These are phyloP conservation scores for Sinonovacula constricta DNA, from an alignment of 1,140 invertebrate species.

Conservation along the genomic window DNA sequence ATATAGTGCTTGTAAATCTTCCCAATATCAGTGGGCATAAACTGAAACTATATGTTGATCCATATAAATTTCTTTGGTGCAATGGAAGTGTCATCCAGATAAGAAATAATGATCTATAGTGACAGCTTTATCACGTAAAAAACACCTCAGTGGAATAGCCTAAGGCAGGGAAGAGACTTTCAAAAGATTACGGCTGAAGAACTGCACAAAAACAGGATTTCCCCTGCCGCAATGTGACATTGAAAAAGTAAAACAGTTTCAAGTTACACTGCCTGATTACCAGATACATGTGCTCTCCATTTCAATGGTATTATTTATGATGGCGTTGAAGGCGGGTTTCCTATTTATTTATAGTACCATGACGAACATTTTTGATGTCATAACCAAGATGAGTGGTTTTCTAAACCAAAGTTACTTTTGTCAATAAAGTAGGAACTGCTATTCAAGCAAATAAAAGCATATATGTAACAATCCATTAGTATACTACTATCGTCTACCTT, in stretches of 20 bases:
- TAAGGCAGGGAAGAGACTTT: not conserved
- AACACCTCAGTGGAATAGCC: conserved; percentile 7
- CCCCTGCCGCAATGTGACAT: not conserved
- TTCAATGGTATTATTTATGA: too few relatives aligned
- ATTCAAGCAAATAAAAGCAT: too few relatives aligned
- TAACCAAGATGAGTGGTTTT: conserved; percentile 17
- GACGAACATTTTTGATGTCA: conserved; percentile 23
- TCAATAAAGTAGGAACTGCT: too few relatives aligned
- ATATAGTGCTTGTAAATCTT: not conserved
- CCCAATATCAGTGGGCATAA: not conserved
- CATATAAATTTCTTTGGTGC: not conserved
- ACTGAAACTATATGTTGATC: not conserved
- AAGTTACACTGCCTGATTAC: not conserved
- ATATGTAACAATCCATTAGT: too few relatives aligned
- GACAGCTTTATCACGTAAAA: conserved; percentile 1
- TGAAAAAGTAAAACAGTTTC: conserved; percentile 16
- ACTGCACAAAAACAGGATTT: conserved; percentile 5
- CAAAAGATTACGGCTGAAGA: conserved; percentile 4
- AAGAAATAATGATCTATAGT: conserved; percentile 8
- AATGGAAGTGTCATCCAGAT: conserved; percentile 11
- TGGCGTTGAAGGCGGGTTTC: not conserved
- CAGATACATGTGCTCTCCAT: conserved; percentile 9
- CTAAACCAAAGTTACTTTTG: too few relatives aligned
- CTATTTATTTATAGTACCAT: conserved; percentile 10
- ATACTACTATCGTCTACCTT: too few relatives aligned